Percentiles rank a stretch among this genome's conserved stretches.
These are phyloP conservation scores for Sprattus sprattus DNA, from an alignment of 2,113 vertebrate species.

Conservation along the genomic window DNA sequence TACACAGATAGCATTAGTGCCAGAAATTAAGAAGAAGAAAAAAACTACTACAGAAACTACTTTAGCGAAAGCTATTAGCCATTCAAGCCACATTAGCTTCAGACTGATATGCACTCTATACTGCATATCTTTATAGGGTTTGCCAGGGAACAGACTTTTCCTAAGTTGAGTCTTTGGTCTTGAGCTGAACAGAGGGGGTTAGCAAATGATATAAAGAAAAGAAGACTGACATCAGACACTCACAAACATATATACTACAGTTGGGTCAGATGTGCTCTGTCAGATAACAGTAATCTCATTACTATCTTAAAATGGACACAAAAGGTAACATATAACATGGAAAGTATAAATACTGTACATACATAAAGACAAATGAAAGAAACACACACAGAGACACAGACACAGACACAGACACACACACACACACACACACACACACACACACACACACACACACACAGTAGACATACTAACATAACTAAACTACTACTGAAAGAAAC, in stretches of 20 bases:
- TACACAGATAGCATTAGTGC: constrained; percentile 5
- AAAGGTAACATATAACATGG: neutral
- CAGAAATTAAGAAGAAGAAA: neutral
- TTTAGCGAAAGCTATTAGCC: constrained; percentile 15
- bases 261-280: neutral
- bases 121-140: constrained; percentile 5
- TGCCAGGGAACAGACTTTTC: neutral
- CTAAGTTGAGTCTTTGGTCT: neutral
- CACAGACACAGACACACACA: no score
- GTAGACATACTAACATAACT: neutral
- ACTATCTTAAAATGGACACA: neutral
- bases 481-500: no score
- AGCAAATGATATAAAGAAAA: neutral
- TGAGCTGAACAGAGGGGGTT: neutral
- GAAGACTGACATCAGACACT: neutral
- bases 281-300: neutral
- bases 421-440: neutral
- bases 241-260: neutral
- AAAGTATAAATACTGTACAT: neutral
- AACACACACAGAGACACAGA: neutral
- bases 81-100: neutral
- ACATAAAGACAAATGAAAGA: neutral
- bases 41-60: neutral
- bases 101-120: neutral
- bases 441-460: constrained; percentile 1